These are phyloP conservation scores for Erebia ligea DNA, from an alignment of 2,888 invertebrate species.

Conservation along the genomic window DNA sequence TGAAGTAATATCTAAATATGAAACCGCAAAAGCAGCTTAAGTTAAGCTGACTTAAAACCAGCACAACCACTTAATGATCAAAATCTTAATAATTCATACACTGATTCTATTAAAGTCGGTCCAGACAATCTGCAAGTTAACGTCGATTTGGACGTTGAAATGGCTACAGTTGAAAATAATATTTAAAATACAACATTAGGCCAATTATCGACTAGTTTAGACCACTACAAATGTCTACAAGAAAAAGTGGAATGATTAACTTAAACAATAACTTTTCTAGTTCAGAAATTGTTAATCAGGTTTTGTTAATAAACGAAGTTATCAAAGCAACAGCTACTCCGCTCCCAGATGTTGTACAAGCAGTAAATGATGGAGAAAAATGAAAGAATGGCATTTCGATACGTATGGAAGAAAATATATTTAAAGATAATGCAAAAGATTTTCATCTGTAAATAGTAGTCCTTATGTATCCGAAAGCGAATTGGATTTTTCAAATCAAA, in stretches of 20 bases:
- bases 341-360: constrained; percentile 7
- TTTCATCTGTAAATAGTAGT: constrained; percentile 21
- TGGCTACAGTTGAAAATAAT: background rate
- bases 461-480: constrained; percentile 19
- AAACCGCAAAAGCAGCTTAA: background rate
- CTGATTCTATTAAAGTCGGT: background rate
- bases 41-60: background rate
- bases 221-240: background rate
- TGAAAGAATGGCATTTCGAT: background rate
- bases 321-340: background rate
- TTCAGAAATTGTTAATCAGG: background rate
- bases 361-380: background rate
- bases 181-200: background rate
- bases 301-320: background rate
- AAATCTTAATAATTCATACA: no score
- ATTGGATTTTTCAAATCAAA: constrained; percentile 2
- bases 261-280: background rate
- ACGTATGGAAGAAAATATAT: background rate
- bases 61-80: background rate
- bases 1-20: background rate
- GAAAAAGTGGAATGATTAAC: background rate
- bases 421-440: background rate
- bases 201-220: background rate
- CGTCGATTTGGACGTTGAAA: background rate
- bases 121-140: background rate